Evolutionary conservation across 2,113 vertebrate species (phyloP), one percentile per base, ranked within the genome.

Genomic region (Mormoops blainvillei): DNA sequence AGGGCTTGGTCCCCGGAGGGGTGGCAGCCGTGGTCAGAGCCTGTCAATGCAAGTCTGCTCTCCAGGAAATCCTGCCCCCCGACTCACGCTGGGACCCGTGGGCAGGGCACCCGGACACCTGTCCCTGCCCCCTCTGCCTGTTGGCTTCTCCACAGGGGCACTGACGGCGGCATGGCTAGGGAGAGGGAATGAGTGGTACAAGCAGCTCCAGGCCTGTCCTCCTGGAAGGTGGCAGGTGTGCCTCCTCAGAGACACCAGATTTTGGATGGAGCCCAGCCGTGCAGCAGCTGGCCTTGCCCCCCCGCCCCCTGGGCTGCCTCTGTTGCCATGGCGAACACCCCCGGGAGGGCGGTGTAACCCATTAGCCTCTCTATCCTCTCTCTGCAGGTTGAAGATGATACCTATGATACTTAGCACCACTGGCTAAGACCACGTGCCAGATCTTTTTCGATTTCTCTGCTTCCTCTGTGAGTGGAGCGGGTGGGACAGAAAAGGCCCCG

Each of bases 141-240:
- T 22, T 0, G 7, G 15, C 3, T 28, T n/a, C 48, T 43, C 50
- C 15, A 4, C 12, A 48, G 19, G 19, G 26, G 38, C 5, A 9
- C 4, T 0, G 26, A 84, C 43, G 15, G 48, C 38, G 2, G 0
- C 28, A 15, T 0, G 0, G 52, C 24, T 0, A 28, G 6, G 20
- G 48, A n/a, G 31, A 38, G 4, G 6, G 65, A 45, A 33, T 15
- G 19, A 74, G 41, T 13, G 41, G 3, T 16, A n/a, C 31, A 3
- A 41, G 36, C 36, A 71, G 36, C 5, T 16, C 14, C 0, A 1
- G 1, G 2, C 1, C 20, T 67, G 24, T 12, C 28, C 7, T 41
- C 22, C 5, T 5, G 14, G 24, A 15, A 18, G 18, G 4, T 12
- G 36, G 52, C 63, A 70, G 58, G 7, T 8, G 56, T 1, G 10